A percentile compares a stretch with the other conserved stretches of the same genome.
These are phyloP conservation scores for Baccha elongata DNA, from an alignment of 2,888 invertebrate species.

Conservation along the genomic window DNA sequence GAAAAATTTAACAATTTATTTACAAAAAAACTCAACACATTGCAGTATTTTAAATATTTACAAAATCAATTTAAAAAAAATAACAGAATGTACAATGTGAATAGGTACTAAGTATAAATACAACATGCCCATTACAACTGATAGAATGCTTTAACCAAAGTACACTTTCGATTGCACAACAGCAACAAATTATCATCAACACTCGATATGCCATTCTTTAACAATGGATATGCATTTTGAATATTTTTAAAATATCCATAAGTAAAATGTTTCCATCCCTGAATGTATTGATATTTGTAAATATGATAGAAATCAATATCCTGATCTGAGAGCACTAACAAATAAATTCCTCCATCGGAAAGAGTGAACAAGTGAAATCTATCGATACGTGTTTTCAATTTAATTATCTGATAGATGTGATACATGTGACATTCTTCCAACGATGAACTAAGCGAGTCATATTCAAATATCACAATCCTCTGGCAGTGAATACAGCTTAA, in stretches of 20 bases:
- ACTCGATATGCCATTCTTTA: conserved; percentile 39
- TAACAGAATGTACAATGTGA: too few species aligned
- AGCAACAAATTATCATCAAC: conserved; percentile 73
- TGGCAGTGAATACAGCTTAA: conserved; percentile 78
- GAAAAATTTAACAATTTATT: too few species aligned
- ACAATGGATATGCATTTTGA: conserved; percentile 77
- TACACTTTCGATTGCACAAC: conserved; percentile 76
- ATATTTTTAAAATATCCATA: conserved; percentile 77
- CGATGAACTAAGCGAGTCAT: not conserved
- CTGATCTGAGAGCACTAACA: conserved; percentile 76
- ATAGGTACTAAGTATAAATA: too few species aligned
- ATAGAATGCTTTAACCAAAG: conserved; percentile 75
- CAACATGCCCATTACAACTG: too few species aligned
- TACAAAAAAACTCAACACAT: too few species aligned
- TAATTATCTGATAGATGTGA: conserved; percentile 77
- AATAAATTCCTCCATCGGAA: conserved; percentile 73
- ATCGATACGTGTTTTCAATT: conserved; percentile 76
- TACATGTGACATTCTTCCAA: conserved; percentile 68
- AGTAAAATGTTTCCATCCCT: conserved; percentile 78
- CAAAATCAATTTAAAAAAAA: too few species aligned
- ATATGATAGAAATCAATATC: conserved; percentile 77
- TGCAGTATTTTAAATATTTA: too few species aligned
- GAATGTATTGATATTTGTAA: conserved; percentile 77
- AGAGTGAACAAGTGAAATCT: conserved; percentile 76
- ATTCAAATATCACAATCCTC: conserved; percentile 76